A percentile compares a stretch with the other conserved stretches of the same genome.
phyloP scores from a whole-genome alignment of 2,113 vertebrate genomes.

The Paralichthys olivaceus region DNA sequence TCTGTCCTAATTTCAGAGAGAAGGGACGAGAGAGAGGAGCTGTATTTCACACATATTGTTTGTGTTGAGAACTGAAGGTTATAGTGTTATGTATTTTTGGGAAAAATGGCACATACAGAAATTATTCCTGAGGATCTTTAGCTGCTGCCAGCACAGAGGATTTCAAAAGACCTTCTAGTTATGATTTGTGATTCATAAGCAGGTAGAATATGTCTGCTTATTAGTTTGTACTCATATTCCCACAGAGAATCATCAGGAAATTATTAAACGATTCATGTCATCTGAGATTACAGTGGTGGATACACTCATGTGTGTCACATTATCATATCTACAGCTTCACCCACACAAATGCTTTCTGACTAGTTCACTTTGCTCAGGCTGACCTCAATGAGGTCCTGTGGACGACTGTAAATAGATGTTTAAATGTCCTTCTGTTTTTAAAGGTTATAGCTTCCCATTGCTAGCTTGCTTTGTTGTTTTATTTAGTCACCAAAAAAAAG shows the following conservation, averaged over 20 bases:
- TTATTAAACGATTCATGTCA: neutral
- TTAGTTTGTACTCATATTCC: neutral
- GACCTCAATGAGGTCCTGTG: too few relatives aligned
- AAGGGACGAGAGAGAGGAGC: neutral
- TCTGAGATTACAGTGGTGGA: neutral
- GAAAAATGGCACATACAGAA: too few relatives aligned
- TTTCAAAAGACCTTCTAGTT: neutral
- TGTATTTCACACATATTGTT: constrained; percentile 38
- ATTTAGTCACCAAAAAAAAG: too few relatives aligned
- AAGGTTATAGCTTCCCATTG: too few relatives aligned
- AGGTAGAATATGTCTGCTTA: neutral
- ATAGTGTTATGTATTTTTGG: constrained; percentile 5
- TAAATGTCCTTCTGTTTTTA: too few relatives aligned
- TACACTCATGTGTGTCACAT: neutral
- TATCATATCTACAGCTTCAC: neutral
- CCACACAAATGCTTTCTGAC: neutral
- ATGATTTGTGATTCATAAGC: constrained; percentile 8
- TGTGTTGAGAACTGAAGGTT: constrained; percentile 10
- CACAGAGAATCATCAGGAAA: neutral
- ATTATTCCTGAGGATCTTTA: too few relatives aligned
- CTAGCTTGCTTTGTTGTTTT: too few relatives aligned
- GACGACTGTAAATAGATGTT: too few relatives aligned
- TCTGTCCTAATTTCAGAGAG: constrained; percentile 40
- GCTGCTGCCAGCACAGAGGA: too few relatives aligned
- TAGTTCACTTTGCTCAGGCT: too few relatives aligned